A percentile compares a stretch with the other conserved stretches of the same genome.
Evolutionary conservation across 2,888 invertebrate genomes (phyloP).

Genomic region (Tupiocoris notatus): DNA sequence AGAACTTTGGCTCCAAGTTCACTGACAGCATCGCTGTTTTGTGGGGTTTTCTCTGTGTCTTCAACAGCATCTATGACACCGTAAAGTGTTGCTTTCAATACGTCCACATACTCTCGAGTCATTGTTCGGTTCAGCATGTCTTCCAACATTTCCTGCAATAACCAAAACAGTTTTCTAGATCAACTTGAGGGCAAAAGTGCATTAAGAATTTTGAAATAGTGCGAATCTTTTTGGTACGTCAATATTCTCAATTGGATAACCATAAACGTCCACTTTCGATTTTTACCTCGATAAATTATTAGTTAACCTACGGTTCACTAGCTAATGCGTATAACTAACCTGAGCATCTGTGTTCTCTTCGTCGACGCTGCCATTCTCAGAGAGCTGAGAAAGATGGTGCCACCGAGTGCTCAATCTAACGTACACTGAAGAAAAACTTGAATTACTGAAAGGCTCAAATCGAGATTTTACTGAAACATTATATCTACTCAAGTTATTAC

Average conservation of each 20-base stretch:
- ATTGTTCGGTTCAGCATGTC: slow-evolving; percentile 82
- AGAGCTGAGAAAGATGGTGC: slow-evolving; percentile 73
- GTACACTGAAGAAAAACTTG: slow-evolving; percentile 54
- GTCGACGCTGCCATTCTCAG: slow-evolving; percentile 73
- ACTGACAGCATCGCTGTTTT: slow-evolving; percentile 68
- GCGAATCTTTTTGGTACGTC: too few species aligned
- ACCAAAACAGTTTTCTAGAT: too few species aligned
- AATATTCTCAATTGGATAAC: too few species aligned
- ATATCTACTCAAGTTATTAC: too few species aligned
- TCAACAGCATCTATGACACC: slow-evolving; percentile 47
- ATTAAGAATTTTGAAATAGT: too few species aligned
- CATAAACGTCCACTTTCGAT: too few species aligned
- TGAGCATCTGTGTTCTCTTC: slow-evolving; percentile 75
- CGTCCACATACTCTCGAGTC: slow-evolving; percentile 84
- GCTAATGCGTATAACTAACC: too few species aligned
- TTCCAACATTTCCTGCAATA: slow-evolving; percentile 70
- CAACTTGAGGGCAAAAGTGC: slow-evolving; percentile 2
- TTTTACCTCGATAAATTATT: too few species aligned
- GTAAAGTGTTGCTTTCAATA: slow-evolving; percentile 73
- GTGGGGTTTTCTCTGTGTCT: slow-evolving; percentile 40
- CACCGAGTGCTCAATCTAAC: slow-evolving; percentile 70
- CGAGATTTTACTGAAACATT: neutral
- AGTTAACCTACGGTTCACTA: too few species aligned
- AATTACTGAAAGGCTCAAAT: neutral
- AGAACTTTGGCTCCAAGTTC: slow-evolving; percentile 77